Percentiles rank a stretch among this genome's conserved stretches.
Evolutionary conservation across 1,140 invertebrate genomes (phyloP).

Genomic region (Drosophila ficusphila): DNA sequence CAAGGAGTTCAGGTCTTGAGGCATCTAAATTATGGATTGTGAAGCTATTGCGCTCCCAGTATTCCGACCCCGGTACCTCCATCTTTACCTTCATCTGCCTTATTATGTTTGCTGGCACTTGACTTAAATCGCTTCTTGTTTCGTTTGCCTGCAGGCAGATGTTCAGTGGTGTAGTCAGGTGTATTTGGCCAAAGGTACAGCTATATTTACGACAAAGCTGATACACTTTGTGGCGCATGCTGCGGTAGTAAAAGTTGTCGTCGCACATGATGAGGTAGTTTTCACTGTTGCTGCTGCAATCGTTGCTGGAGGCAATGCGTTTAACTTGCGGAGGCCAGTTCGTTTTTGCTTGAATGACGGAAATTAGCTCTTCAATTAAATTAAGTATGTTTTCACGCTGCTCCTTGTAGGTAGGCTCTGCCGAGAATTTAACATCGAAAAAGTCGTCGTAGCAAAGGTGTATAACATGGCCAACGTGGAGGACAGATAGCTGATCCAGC

Average conservation of each 20-base stretch:
- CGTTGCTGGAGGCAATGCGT: not conserved
- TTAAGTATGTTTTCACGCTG: conserved; percentile 34
- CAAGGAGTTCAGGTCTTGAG: not conserved
- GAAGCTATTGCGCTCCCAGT: conserved; percentile 54
- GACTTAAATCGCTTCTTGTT: not conserved
- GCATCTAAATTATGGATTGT: conserved; percentile 6
- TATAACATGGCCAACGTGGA: conserved; percentile 38
- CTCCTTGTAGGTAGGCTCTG: conserved; percentile 37
- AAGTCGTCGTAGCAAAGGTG: conserved; percentile 73
- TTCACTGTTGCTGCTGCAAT: not conserved
- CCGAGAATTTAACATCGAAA: conserved; percentile 11
- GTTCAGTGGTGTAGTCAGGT: conserved; percentile 25
- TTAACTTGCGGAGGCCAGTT: conserved; percentile 4
- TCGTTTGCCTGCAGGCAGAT: conserved; percentile 40
- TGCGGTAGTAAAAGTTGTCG: conserved; percentile 76
- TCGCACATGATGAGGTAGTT: conserved; percentile 64
- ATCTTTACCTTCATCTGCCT: conserved; percentile 51
- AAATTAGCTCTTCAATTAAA: conserved; percentile 39
- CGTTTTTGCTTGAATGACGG: conserved; percentile 1
- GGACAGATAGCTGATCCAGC: not conserved
- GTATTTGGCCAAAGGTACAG: conserved; percentile 57
- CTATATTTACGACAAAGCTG: conserved; percentile 41
- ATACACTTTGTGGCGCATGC: conserved; percentile 69
- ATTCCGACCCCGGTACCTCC: conserved; percentile 35
- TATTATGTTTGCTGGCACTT: conserved; percentile 40